These are phyloP conservation scores for Elaphurus davidianus DNA, from an alignment of 2,113 vertebrate species.

Conservation along the genomic window DNA sequence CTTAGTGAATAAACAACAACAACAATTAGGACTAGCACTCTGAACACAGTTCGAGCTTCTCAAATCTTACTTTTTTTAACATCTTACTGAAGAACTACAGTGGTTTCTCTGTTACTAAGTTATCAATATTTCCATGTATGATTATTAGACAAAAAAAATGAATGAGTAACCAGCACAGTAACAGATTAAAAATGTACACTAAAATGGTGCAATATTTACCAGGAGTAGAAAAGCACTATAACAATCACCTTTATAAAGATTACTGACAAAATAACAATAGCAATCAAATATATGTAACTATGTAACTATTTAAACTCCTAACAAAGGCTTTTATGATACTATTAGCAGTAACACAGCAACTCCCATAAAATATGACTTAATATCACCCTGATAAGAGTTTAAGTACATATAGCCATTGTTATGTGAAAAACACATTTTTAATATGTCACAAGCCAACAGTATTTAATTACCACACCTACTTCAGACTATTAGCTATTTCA, in stretches of 20 bases:
- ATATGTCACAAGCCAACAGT: conserved; percentile 84
- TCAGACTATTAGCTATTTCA: conserved; percentile 86
- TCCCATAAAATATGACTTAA: conserved; percentile 88
- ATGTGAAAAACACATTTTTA: conserved; percentile 84
- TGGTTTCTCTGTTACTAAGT: conserved; percentile 56
- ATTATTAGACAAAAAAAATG: conserved; percentile 51
- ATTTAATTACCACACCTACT: conserved; percentile 89
- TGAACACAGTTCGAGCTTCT: conserved; percentile 10
- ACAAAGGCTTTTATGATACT: conserved; percentile 89
- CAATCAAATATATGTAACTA: conserved; percentile 85
- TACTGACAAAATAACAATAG: conserved; percentile 85
- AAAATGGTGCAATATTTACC: conserved; percentile 81
- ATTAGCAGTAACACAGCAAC: conserved; percentile 88
- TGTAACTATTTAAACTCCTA: conserved; percentile 87
- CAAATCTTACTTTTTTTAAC: conserved; percentile 59
- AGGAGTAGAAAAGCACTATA: conserved; percentile 77
- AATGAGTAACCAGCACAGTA: conserved; percentile 68
- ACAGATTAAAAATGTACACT: conserved; percentile 76
- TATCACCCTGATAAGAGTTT: conserved; percentile 90
- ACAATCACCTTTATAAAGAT: conserved; percentile 84
- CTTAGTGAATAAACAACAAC: neutral
- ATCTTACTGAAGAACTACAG: conserved; percentile 49
- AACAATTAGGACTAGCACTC: neutral
- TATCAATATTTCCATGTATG: conserved; percentile 52
- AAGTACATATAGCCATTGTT: conserved; percentile 85